Evolutionary conservation across 2,113 vertebrate genomes (phyloP), one percentile per base, ranked within the genome.

Genomic region (Ammodytes dubius): DNA sequence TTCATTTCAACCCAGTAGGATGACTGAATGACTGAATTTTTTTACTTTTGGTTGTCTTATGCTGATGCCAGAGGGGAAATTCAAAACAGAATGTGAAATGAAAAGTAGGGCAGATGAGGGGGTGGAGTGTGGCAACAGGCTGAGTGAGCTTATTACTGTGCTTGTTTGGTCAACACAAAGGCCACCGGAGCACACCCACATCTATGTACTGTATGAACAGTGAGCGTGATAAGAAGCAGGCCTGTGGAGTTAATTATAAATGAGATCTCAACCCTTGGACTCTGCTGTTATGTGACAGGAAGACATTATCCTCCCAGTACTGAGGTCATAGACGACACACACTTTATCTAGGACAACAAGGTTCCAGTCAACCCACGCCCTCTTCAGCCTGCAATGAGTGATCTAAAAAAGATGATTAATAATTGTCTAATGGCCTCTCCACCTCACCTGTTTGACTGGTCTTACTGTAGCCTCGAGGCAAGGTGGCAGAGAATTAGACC

Each of bases 101-200:
- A 58, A 82, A 86, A 75, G 64, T 69, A 67, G 69, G 74, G 9
- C 70, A 76, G 75, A 46, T 27, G 42, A 72, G 14, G 19, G 47
- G 37, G 11, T 1, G 1, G 6, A 52, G 10, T 56, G 65, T 71
- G 61, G 7, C 46, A 37, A 52, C 53, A 78, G 40, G 52, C 61
- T 68, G 15, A 14, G 27, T 27, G 9, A 66, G 39, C 15, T 42
- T 12, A 13, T 37, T 49, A 10, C 47, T 35, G 43, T 68, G 2
- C 53, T 53, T 4, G 54, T 76, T 35, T 37, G 54, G 47, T 52
- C 65, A 88, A 82, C 68, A 66, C 60, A 14, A 46, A 42, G 52
- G 11, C 6, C 73, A 14, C n/a, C 13, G 60, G 45, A 68, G 42
- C 35, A 81, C 63, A 59, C 35, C 43, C 35, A 58, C 56, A 43